Evolutionary conservation across 2,113 vertebrate genomes (phyloP).

Genomic region (Pseudonaja textilis): DNA sequence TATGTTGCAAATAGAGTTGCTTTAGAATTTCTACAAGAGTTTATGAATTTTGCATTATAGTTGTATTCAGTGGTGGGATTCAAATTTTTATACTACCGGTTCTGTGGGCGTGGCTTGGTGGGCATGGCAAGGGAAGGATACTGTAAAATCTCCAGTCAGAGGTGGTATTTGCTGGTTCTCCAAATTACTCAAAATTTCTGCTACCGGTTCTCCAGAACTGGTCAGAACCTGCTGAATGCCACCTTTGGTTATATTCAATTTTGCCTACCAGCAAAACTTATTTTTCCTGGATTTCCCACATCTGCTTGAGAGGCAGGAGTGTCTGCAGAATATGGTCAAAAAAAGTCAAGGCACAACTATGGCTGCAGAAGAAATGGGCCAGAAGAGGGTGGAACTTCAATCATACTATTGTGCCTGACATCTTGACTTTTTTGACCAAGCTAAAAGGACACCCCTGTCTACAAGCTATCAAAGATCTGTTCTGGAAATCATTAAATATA

Average conservation of each 20-base stretch:
- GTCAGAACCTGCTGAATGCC: no score
- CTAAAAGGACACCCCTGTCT: not conserved
- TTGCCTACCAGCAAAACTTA: not conserved
- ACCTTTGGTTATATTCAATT: not conserved
- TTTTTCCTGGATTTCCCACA: not conserved
- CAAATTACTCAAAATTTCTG: no score
- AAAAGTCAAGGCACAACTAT: not conserved
- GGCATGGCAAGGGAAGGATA: no score
- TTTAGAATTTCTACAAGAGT: not conserved
- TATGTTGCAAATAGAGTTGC: not conserved
- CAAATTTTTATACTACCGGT: no score
- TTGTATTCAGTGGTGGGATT: no score
- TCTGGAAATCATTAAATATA: not conserved
- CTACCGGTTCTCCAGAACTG: no score
- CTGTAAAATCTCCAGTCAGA: no score
- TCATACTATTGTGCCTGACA: not conserved
- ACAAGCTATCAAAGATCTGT: not conserved
- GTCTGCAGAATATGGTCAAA: not conserved
- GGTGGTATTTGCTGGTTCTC: no score
- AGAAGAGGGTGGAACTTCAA: not conserved
- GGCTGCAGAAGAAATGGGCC: not conserved
- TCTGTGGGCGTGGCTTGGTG: no score
- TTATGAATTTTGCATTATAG: not conserved
- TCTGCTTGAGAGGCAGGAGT: not conserved
- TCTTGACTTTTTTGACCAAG: not conserved